Base-by-base conservation (phyloP, 1,140 invertebrate genomes). In the Atta cephalotes region DNA sequence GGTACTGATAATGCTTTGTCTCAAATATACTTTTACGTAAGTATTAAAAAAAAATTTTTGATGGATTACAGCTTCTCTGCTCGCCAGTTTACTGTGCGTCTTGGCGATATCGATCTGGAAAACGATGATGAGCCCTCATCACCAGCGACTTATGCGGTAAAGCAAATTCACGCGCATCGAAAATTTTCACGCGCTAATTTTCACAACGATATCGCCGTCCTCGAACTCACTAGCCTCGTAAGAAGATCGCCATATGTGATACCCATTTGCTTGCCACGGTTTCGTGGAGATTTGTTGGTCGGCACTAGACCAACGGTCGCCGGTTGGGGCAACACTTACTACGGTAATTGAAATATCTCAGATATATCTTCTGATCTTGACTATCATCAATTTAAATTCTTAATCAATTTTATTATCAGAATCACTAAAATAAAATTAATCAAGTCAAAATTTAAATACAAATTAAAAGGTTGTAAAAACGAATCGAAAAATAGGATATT, bases 281-380 rank as follows among this genome's bases (percentile, higher is more conserved):
- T 9, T 58, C 56, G 95, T 21, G 93, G 94, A 3, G 96, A 97
- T 82, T 95, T 94, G 49, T 97, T 98, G 90, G 96, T 97, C 25
- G 97, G 97, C 1, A 95, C 95, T 25, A 96, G 97, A 87, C 97
- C 97, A 1, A 98, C 98, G 0, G 98, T 99, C 0, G 97, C 98
- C 16, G 98, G 98, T n/a, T 99, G 98, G 98, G 98, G 98, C 28
- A 98, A 97, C 9, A 98, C 98, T 3, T 97, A 98, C 91, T 97
- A 98, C 93, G 97, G 96, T 96, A 93, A 84, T 82, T 74, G 39
- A 45, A 80, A 65, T 16, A 65, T 39, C 25, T 18, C 25, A 18
- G 9, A 39, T 0, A 39, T 0, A 39, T 39, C 1, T 39, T 39
- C 35, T 31, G 10, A n/a, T 65, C 31, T 39, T 16, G 16, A 21